Evolutionary conservation across 2,113 vertebrate species (phyloP), one percentile per base, ranked within the genome.

Genomic region (Gulo gulo): DNA sequence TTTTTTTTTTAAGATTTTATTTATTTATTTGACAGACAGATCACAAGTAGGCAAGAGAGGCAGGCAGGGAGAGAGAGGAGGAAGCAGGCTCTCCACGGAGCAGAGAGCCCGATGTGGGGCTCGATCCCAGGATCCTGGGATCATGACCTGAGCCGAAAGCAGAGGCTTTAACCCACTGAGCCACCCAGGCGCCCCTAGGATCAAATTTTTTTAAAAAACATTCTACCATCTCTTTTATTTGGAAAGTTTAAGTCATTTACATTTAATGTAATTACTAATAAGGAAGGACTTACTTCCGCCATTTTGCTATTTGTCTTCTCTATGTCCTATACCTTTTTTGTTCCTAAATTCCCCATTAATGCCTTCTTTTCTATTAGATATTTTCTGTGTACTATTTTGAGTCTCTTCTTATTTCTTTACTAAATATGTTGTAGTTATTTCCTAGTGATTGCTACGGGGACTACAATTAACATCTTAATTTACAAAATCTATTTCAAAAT

Each of bases 401-500:
- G 47, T 91, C 63, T 42, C 31, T 67, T 78, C 31, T 91, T n/a
- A 24, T 34, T 92, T 55, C 45, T 84, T 80, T 87, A 73, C 34
- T 80, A 80, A 79, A 55, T 61, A 52, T n/a, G n/a, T 31, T 69
- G 69, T 61, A 76, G 45, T 83, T 71, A 93, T 89, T 89, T 95
- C 61, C 45, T 85, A 63, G 61, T 63, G 50, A 42, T 29, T 69
- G 23, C 50, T 52, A 39, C 81, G 31, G 7, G 45, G 34, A 90
- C 71, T 71, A 90, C 4, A 90, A 57, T 67, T 47, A 87, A 67
- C 34, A 96, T 74, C 31, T 47, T 96, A 76, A 71, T 92, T 88
- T 82, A 92, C 24, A 84, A 83, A 85, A 86, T 63, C n/a, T 94
- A 86, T 52, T 79, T 97, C 21, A 69, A 29, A 88, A 95, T 92